Evolutionary conservation across 2,888 invertebrate genomes (phyloP), one percentile per base, ranked within the genome.

Genomic region (Trissolcus brochymenae): DNA sequence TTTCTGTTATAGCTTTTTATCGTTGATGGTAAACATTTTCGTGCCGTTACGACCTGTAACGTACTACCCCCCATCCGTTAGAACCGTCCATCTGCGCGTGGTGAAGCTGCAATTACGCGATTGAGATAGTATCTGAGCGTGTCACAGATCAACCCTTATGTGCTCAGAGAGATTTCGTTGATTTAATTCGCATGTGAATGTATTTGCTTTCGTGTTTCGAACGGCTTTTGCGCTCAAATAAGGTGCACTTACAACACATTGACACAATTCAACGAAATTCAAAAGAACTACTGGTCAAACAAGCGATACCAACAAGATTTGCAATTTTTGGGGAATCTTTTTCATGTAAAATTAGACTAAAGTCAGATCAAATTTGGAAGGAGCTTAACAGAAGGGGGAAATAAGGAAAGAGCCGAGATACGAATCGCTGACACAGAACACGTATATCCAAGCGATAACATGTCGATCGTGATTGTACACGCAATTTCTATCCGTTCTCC

Each of bases 381-480:
- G 11, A 6, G 46, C n/a, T 46, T 46, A 46, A 16, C 14, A 6
- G 14, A 21, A 3, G 14, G 57, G 6, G 16, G 14, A 19, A 51
- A 41, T 43, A 25, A 50, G 56, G 49, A 59, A 53, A 46, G 49
- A 53, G 29, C 2, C 7, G 55, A 65, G 57, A 57, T 74, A 61
- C 16, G 21, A 14, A 67, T 72, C 67, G 76, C 76, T 67, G 72
- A 66, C 73, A 62, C 71, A 67, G 55, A 66, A 61, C 72, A 73
- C 73, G 68, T 73, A 73, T 25, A 25, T 73, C 49, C 68, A 73
- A 68, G 62, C 68, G 77, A 77, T 78, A 78, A 74, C 73, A 77
- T 70, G 77, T 70, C 77, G 77, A 78, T 78, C 77, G 77, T 74
- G 77, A 78, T 78, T 78, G 73, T 78, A 73, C 77, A 73, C 77